Evolutionary conservation across 92 coral and sea anemone species (phyloP).

Genomic region (Porites rus): DNA sequence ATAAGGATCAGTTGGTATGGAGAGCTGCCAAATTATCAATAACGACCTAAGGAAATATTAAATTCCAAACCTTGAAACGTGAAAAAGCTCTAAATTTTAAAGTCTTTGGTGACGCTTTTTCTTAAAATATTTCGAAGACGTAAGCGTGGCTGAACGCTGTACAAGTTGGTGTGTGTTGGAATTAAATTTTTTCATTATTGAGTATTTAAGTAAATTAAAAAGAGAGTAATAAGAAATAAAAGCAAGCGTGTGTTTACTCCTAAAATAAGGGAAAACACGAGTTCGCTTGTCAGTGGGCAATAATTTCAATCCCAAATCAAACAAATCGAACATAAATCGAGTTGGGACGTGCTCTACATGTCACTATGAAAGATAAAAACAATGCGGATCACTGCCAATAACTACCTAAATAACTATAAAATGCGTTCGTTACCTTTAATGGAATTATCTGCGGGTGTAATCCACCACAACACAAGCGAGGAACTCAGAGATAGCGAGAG

Average conservation of each 20-base stretch:
- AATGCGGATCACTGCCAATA: background rate
- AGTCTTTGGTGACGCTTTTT: background rate
- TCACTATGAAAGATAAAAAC: background rate
- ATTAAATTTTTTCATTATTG: background rate
- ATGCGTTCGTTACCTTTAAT: conserved; percentile 26
- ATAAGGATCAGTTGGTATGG: conserved; percentile 26
- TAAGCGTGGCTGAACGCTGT: background rate
- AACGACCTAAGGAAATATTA: background rate
- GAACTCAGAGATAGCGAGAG: conserved; percentile 74
- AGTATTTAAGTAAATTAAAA: background rate
- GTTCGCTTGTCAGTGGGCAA: background rate
- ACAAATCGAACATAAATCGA: conserved; percentile 2
- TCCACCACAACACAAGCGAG: conserved; percentile 78
- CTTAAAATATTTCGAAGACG: background rate
- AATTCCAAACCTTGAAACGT: background rate
- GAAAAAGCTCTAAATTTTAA: background rate
- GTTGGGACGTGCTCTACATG: background rate
- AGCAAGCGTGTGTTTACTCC: background rate
- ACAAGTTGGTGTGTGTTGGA: background rate
- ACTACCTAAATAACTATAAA: background rate
- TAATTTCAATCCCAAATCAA: background rate
- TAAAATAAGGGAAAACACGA: background rate
- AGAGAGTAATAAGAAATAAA: too few species aligned
- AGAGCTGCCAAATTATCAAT: conserved; percentile 26
- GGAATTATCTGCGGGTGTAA: conserved; percentile 66